phyloP scores from a whole-genome alignment of 2,113 vertebrate species.

The Bothrops jararaca region DNA sequence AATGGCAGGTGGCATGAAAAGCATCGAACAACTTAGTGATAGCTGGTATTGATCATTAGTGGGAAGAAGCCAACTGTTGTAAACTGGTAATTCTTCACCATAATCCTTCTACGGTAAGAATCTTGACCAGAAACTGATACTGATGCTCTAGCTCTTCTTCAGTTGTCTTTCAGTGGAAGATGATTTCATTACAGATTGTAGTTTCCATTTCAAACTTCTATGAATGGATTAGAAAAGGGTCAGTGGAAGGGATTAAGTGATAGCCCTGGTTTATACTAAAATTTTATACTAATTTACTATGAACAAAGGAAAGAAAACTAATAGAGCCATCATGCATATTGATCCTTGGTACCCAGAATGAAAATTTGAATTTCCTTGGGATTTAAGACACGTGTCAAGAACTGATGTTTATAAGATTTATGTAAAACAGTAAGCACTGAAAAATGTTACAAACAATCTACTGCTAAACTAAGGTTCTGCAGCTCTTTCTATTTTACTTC shows the following conservation, averaged over 20 bases:
- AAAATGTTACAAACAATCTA: neutral
- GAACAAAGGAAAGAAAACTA: neutral
- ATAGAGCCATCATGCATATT: neutral
- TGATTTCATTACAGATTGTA: neutral
- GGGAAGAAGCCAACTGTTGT: neutral
- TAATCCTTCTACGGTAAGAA: neutral
- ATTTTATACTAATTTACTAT: neutral
- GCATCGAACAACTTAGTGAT: neutral
- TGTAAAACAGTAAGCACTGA: neutral
- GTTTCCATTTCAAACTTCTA: neutral
- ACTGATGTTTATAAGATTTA: neutral
- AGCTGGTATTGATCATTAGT: neutral
- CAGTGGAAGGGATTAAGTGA: neutral
- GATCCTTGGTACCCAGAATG: neutral
- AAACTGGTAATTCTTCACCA: neutral
- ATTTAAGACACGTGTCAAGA: neutral
- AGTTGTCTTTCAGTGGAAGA: neutral
- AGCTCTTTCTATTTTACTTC: neutral
- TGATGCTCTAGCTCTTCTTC: neutral
- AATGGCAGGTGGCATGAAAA: neutral
- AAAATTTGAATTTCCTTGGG: neutral
- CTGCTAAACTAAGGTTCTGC: neutral
- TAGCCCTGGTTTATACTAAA: neutral
- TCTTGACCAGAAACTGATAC: too few relatives aligned
- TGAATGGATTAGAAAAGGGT: neutral